Base-by-base conservation (phyloP, 2,113 vertebrate species). In the Halcyon senegalensis region DNA sequence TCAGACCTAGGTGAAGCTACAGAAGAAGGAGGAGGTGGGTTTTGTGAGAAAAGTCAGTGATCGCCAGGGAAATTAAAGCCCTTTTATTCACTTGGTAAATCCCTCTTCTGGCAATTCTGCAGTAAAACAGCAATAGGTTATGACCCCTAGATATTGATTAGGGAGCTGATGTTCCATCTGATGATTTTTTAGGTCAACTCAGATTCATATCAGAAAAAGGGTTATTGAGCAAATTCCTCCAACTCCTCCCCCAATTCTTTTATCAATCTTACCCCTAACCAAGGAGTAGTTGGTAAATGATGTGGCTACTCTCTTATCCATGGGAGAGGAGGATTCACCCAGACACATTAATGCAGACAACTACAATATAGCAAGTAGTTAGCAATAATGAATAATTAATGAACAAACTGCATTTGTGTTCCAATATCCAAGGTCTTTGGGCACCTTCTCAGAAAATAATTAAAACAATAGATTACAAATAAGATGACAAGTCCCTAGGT, bases 391-490 rank as follows among this genome's bases (percentile, higher is more conserved):
- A 96, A 94, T 95, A 95, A 73, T 90, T 96, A 92, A 94, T 84
- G 72, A 93, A 90, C 78, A 93, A 92, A 96, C 93, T 76, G 63
- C 58, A 33, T 86, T 90, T 95, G 39, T 90, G 43, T 93, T 87
- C 70, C 84, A 92, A 74, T 94, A 90, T 77, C 80, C 64, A 72
- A 84, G 80, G 87, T 92, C 87, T 95, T 87, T 89, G 89, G 85
- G 51, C 84, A 95, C 89, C 78, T 95, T 84, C 88, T 79, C 58
- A 89, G 76, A 90, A 96, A 96, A 94, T 95, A 97, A 97, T 96
- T 96, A 93, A 96, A 97, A 95, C 87, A 84, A 94, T 93, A 97
- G 87, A 95, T 96, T 96, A 96, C 90, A 93, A 90, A 88, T 90
- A 92, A 78, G 74, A 92, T 79, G 85, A 85, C 93, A 92, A 84